phyloP scores from a whole-genome alignment of 2,797 vertebrate species.

The Poecilia gillii region DNA sequence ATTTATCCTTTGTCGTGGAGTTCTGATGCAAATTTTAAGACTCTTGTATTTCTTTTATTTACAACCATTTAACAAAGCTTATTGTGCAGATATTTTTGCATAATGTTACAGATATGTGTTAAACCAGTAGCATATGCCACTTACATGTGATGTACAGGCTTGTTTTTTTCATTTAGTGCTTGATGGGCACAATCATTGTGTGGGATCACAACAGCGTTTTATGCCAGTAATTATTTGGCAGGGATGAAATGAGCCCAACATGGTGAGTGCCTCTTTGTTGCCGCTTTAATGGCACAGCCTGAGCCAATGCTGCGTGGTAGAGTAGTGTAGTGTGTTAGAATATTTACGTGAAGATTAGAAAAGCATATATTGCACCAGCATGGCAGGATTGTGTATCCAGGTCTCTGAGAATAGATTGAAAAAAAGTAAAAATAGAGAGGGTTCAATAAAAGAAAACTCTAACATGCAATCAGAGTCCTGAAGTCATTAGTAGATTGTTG shows the following conservation, averaged over 20 bases:
- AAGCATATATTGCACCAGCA: neutral
- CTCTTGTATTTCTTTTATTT: neutral
- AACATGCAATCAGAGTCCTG: constrained; percentile 6
- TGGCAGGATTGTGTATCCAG: neutral
- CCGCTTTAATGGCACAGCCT: constrained; percentile 40
- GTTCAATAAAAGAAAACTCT: neutral
- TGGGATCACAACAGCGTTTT: constrained; percentile 28
- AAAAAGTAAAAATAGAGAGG: neutral
- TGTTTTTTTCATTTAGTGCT: constrained; percentile 14
- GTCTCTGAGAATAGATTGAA: neutral
- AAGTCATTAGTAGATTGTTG: constrained; percentile 19
- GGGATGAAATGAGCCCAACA: constrained; percentile 43
- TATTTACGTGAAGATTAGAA: constrained; percentile 5
- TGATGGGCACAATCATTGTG: constrained; percentile 28
- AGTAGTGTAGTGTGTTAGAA: constrained; percentile 14
- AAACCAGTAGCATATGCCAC: neutral
- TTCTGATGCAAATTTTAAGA: neutral
- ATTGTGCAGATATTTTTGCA: neutral
- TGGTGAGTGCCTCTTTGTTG: constrained; percentile 53
- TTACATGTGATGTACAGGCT: neutral
- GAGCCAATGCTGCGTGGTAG: constrained; percentile 15
- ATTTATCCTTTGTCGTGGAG: neutral
- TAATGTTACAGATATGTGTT: neutral
- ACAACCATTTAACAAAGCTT: neutral
- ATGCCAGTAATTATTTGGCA: constrained; percentile 3